These are phyloP conservation scores for Chroicocephalus ridibundus DNA, from an alignment of 2,113 vertebrate genomes.

Conservation along the genomic window DNA sequence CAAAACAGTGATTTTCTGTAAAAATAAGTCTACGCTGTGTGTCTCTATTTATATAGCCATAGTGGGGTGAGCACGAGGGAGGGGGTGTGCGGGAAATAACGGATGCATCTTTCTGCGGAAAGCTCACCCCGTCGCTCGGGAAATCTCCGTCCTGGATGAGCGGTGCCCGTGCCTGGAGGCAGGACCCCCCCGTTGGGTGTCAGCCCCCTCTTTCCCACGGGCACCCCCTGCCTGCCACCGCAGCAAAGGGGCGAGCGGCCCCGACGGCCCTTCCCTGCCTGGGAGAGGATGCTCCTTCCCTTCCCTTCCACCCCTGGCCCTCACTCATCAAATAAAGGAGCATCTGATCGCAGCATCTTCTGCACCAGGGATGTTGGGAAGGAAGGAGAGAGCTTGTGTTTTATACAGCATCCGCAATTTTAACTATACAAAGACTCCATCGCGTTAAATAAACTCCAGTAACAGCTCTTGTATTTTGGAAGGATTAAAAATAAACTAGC, in stretches of 20 bases:
- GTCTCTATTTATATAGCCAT: background rate
- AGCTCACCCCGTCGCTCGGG: background rate
- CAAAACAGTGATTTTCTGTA: background rate
- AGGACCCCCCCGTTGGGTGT: background rate
- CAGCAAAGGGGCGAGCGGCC: background rate
- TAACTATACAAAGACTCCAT: background rate
- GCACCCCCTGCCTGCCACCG: background rate
- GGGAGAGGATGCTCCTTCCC: background rate
- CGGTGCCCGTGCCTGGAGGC: accelerated
- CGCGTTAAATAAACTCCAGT: background rate
- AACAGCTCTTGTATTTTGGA: background rate
- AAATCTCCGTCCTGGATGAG: background rate
- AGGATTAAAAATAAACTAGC: background rate
- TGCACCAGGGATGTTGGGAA: background rate
- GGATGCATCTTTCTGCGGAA: background rate
- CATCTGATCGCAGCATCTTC: background rate
- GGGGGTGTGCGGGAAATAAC: background rate
- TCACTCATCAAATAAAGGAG: background rate
- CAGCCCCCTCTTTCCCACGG: background rate
- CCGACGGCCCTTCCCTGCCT: background rate
- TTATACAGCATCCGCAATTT: background rate
- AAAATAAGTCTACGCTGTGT: background rate
- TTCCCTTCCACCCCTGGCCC: background rate
- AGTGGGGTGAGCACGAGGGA: background rate
- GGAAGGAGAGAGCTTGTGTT: background rate